Conservation (phyloP, 2,113 vertebrate genomes). For the human (Homo sapiens) region DNA sequence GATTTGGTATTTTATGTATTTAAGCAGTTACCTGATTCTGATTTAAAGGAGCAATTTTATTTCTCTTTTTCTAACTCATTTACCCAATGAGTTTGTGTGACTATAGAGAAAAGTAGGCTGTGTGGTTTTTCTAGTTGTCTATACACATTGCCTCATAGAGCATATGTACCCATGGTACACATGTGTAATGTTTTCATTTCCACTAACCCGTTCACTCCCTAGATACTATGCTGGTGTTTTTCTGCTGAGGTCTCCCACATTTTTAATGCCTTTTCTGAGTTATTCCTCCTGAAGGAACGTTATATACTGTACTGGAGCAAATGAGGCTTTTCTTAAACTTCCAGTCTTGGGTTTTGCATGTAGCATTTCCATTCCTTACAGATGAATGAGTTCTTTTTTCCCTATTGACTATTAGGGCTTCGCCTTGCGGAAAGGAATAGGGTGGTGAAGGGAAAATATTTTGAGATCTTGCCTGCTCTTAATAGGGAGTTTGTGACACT, state of each 20-base stretch:
- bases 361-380: conserved; percentile 6
- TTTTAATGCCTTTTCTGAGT: not conserved
- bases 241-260: not conserved
- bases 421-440: conserved; percentile 9
- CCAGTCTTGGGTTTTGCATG: not conserved
- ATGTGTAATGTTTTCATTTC: conserved; percentile 51
- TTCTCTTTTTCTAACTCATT: not conserved
- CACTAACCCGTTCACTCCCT: not conserved
- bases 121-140: not conserved
- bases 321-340: conserved; percentile 35
- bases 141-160: not conserved
- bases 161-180: not conserved
- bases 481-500: conserved; percentile 11
- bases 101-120: not conserved
- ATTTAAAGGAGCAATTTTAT: not conserved
- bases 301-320: not conserved
- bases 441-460: conserved; percentile 41
- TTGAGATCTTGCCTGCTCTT: conserved; percentile 21
- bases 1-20: not conserved
- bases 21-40: not conserved
- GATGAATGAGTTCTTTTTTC: conserved; percentile 49
- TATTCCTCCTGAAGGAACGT: not conserved
- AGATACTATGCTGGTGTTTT: conserved; percentile 2
- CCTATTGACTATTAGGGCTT: not conserved
- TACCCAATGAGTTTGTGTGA: not conserved